These are phyloP conservation scores for Spilogale gracilis DNA, from an alignment of 2,113 vertebrate species.

Conservation along the genomic window DNA sequence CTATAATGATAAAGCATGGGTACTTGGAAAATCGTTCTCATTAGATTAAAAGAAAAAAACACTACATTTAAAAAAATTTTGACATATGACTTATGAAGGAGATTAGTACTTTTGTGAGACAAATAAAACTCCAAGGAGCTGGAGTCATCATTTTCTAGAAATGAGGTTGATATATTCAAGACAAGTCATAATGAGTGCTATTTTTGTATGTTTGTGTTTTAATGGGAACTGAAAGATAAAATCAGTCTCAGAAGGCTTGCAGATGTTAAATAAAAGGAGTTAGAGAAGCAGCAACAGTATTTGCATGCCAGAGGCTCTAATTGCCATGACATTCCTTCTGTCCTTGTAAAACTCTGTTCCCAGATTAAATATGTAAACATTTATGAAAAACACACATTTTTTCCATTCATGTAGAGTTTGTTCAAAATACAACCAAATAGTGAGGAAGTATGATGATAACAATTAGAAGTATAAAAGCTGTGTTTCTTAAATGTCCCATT, in stretches of 20 bases:
- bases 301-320: slow-evolving; percentile 58
- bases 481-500: not conserved
- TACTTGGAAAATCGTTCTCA: not conserved
- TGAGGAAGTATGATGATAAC: not conserved
- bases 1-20: not conserved
- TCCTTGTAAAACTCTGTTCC: slow-evolving; percentile 76
- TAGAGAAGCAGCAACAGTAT: slow-evolving; percentile 74
- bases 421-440: not conserved
- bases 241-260: slow-evolving; percentile 54
- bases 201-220: slow-evolving; percentile 62
- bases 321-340: slow-evolving; percentile 70
- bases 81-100: not conserved
- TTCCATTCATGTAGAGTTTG: not conserved
- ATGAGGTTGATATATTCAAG: slow-evolving; percentile 26
- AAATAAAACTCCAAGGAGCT: not conserved
- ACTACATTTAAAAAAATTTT: not conserved
- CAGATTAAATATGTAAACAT: slow-evolving; percentile 64
- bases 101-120: slow-evolving; percentile 33
- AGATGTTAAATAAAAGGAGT: slow-evolving; percentile 77
- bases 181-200: not conserved
- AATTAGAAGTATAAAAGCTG: not conserved
- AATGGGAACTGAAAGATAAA: slow-evolving; percentile 57
- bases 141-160: slow-evolving; percentile 59
- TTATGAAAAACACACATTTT: slow-evolving; percentile 5
- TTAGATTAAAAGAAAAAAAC: not conserved